These are phyloP conservation scores for Neostethus bicornis DNA, from an alignment of 2,797 vertebrate genomes.

Conservation along the genomic window DNA sequence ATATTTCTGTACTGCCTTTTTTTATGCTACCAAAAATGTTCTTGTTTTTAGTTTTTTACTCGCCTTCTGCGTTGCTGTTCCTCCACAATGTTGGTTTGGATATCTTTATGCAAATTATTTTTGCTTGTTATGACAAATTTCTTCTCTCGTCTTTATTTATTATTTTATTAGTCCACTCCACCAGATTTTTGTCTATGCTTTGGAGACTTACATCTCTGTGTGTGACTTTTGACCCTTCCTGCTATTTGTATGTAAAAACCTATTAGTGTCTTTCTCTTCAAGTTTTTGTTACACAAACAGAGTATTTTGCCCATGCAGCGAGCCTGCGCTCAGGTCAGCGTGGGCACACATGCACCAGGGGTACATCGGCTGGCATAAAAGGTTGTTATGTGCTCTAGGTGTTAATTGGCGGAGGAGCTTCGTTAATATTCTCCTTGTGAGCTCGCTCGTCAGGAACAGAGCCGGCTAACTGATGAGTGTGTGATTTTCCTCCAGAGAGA, in stretches of 20 bases:
- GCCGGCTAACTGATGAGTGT: constrained; percentile 84
- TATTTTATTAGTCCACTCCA: constrained; percentile 39
- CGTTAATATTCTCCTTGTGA: constrained; percentile 85
- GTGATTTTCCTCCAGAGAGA: constrained; percentile 78
- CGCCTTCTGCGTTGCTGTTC: constrained; percentile 21
- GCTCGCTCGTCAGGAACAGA: constrained; percentile 78
- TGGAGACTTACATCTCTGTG: constrained; percentile 12
- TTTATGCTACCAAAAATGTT: constrained; percentile 17
- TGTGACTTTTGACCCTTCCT: constrained; percentile 14
- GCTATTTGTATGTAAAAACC: constrained; percentile 10
- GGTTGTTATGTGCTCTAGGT: constrained; percentile 83
- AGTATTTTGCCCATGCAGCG: constrained; percentile 2
- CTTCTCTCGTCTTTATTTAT: constrained; percentile 22
- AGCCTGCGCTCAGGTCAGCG: not conserved
- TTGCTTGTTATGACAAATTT: constrained; percentile 38
- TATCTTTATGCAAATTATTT: constrained; percentile 37
- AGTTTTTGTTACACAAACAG: constrained; percentile 13
- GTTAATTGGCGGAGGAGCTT: constrained; percentile 83
- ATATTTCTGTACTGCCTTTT: constrained; percentile 49
- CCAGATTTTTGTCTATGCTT: constrained; percentile 24
- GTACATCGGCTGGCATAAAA: constrained; percentile 67
- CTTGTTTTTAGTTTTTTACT: constrained; percentile 6
- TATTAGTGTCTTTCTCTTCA: constrained; percentile 16
- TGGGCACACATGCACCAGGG: constrained; percentile 3
- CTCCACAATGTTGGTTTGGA: constrained; percentile 53